These are phyloP conservation scores for Nasonia giraulti DNA, from an alignment of 1,140 invertebrate species.

Conservation along the genomic window DNA sequence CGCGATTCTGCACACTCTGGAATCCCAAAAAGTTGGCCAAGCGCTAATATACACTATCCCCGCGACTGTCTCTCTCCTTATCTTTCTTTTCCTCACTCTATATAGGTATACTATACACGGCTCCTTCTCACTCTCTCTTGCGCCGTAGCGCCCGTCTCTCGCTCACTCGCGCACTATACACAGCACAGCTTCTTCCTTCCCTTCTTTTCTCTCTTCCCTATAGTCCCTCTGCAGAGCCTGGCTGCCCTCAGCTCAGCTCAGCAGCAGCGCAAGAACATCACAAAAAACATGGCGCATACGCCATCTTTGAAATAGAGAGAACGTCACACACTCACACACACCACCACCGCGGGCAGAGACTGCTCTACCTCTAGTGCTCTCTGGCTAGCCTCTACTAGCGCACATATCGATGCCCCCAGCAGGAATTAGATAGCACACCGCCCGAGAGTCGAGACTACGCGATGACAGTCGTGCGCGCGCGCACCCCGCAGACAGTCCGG, in stretches of 20 bases:
- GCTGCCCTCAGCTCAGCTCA: neutral
- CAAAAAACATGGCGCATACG: constrained; percentile 49
- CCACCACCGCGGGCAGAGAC: neutral
- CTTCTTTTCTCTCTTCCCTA: neutral
- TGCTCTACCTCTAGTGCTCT: neutral
- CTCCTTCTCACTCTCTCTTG: neutral
- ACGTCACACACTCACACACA: constrained; percentile 16
- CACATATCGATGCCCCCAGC: neutral
- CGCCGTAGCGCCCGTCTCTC: neutral
- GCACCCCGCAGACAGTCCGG: too few species aligned
- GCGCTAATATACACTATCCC: neutral
- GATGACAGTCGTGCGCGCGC: neutral
- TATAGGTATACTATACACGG: neutral
- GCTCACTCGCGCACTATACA: neutral
- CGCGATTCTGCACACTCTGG: neutral
- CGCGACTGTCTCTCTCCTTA: neutral
- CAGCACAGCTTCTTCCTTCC: neutral
- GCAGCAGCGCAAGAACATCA: constrained; percentile 31
- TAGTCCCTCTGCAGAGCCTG: neutral
- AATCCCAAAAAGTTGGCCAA: constrained; percentile 34
- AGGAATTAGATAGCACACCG: neutral
- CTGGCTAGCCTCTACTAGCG: too few species aligned
- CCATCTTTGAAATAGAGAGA: constrained; percentile 42
- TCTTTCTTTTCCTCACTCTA: neutral
- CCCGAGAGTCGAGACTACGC: neutral